phyloP scores from a whole-genome alignment of 92 coral and sea anemone species.

The Ricordea florida region DNA sequence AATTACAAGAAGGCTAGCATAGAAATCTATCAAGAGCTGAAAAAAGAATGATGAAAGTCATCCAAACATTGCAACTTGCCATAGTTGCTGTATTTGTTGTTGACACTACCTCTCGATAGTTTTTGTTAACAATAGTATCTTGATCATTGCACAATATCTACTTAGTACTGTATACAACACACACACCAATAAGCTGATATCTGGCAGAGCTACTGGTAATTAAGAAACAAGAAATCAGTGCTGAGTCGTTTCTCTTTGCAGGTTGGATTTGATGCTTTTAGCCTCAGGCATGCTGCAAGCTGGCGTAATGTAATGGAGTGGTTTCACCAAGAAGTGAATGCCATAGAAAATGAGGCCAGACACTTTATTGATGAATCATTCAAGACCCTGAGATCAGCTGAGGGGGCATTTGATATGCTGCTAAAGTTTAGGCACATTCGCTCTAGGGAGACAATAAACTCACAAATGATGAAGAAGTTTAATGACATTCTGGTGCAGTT shows the following conservation, averaged over 20 bases:
- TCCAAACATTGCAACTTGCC: too few relatives aligned
- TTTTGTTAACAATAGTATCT: too few relatives aligned
- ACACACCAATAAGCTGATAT: background rate
- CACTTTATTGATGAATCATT: conserved; percentile 98
- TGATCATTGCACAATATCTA: too few relatives aligned
- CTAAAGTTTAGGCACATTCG: conserved; percentile 96
- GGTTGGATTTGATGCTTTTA: conserved; percentile 98
- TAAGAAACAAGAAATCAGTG: background rate
- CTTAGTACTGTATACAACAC: too few relatives aligned
- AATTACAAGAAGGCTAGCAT: too few relatives aligned
- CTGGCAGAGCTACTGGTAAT: background rate
- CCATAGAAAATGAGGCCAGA: conserved; percentile 98
- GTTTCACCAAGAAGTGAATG: conserved; percentile 96
- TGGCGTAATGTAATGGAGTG: conserved; percentile 99
- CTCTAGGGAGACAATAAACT: conserved; percentile 96
- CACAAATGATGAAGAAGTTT: conserved; percentile 99
- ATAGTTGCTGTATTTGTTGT: too few relatives aligned
- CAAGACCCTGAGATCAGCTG: conserved; percentile 95
- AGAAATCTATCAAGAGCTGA: too few relatives aligned
- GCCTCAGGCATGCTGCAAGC: conserved; percentile 88
- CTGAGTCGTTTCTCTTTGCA: conserved; percentile 2
- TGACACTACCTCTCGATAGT: too few relatives aligned
- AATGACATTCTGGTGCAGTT: conserved; percentile 95
- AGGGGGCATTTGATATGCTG: conserved; percentile 99
- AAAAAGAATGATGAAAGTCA: too few relatives aligned